Percentiles rank a stretch among this genome's conserved stretches.
Conservation (phyloP, 1,140 invertebrate genomes). For the Hyphantria cunea region DNA sequence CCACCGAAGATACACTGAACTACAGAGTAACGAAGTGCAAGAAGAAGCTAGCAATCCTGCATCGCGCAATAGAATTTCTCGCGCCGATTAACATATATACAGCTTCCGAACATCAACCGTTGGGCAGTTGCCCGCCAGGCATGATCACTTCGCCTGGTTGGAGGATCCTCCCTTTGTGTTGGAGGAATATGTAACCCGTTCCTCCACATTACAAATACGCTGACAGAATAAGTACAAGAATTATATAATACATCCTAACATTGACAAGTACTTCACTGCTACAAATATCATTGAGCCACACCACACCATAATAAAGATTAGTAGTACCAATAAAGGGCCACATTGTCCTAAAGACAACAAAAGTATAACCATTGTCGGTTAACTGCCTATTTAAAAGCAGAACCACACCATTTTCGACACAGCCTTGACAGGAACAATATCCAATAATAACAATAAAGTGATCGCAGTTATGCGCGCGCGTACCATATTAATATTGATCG, state of each 20-base stretch:
- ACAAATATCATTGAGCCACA: slow-evolving; percentile 14
- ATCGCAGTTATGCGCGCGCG: slow-evolving; percentile 54
- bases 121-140: too few relatives aligned
- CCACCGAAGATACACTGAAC: too few relatives aligned
- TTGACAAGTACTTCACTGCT: slow-evolving; percentile 9
- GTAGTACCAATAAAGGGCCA: background rate
- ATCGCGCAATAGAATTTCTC: too few relatives aligned
- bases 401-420: slow-evolving; percentile 56
- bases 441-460: slow-evolving; percentile 76
- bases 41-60: too few relatives aligned
- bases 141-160: too few relatives aligned
- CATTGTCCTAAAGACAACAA: slow-evolving; percentile 14
- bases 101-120: too few relatives aligned
- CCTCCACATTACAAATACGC: too few relatives aligned
- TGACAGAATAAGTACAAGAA: background rate
- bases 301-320: slow-evolving; percentile 7
- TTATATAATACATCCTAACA: slow-evolving; percentile 2
- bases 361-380: slow-evolving; percentile 15
- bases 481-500: slow-evolving; percentile 34
- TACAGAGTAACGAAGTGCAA: too few relatives aligned
- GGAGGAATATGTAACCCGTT: too few relatives aligned
- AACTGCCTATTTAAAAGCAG: slow-evolving; percentile 24
- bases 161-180: too few relatives aligned
- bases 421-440: slow-evolving; percentile 69
- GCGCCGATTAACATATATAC: too few relatives aligned